Percentiles rank a stretch among this genome's conserved stretches.
Conservation (phyloP, 2,797 vertebrate species). For the Allobates femoralis region DNA sequence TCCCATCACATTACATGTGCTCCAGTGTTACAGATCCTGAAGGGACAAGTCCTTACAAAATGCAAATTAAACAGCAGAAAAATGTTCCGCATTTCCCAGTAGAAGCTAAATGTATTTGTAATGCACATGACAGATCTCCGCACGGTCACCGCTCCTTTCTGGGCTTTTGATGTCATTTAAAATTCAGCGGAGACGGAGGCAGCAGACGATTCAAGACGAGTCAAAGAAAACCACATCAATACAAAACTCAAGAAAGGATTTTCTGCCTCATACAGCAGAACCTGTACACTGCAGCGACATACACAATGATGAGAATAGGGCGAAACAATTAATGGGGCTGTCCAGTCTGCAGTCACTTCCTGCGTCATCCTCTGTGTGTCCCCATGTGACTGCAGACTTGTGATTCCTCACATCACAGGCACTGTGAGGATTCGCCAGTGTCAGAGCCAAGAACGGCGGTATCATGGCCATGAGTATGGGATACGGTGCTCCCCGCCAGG, state of each 20-base stretch:
- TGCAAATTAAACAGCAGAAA: slow-evolving; percentile 15
- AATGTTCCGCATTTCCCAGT: neutral
- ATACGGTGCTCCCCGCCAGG: no score
- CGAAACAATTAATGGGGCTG: no score
- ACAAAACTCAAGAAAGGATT: neutral
- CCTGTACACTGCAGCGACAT: no score
- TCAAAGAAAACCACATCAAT: neutral
- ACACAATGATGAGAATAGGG: no score
- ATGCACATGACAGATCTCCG: neutral
- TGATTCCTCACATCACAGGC: no score
- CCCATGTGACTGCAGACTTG: no score
- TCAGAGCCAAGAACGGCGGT: no score
- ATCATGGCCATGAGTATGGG: no score
- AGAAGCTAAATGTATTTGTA: slow-evolving; percentile 7
- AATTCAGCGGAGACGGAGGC: neutral
- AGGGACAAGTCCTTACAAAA: neutral
- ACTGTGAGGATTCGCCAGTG: no score
- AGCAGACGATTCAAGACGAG: neutral
- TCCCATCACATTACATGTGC: slow-evolving; percentile 13
- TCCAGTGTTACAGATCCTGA: neutral
- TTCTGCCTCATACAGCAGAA: neutral
- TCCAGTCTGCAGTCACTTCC: no score
- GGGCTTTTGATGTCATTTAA: neutral
- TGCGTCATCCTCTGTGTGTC: no score
- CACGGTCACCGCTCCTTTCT: neutral